Base-by-base conservation (phyloP, 2,888 invertebrate species). In the Cheilosia vernalis region DNA sequence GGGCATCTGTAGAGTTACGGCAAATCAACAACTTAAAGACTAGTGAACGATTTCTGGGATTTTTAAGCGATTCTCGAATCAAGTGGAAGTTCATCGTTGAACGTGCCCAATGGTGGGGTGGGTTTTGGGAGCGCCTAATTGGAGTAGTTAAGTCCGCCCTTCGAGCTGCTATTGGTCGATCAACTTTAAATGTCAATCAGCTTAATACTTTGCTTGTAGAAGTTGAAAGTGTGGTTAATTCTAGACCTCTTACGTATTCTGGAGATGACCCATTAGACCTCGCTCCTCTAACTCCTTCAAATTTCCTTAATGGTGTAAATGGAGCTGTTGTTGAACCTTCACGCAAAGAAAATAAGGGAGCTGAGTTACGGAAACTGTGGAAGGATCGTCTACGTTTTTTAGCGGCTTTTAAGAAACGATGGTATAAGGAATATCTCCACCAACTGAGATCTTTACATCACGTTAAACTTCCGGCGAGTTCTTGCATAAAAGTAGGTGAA, bases 391-490 rank as follows among this genome's bases (percentile, higher is more conserved):
- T 69, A 47, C 37, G 24, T 37, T 72, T 61, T 17, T 51, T 78
- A 24, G 63, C 60, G 17, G n/a, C 21, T 40, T 78, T 69, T 33
- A 70, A 63, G n/a, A 78, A 15, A 30, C 21, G 21, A 2, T 21
- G 21, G 21, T 21, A 21, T 21, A 21, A 2, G 2, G 21, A 21
- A 21, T 21, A 21, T 2, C 63, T 70, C 17, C 15, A 53, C 5
- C 78, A 70, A 55, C 24, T 78, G 4, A 40, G 63, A 49, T 70
- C 67, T 3, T 53, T 78, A 30, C 63, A 78, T 30, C 55, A 69
- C 24, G 42, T 15, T 4, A 51, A 37, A 78, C 69, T 60, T 40
- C 24, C 17, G 37, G 27, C 21, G n/a, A 21, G 40, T 30, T 53
- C 40, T 2, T 42, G 13, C 4, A 17, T 70, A 21, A n/a, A 19